These are phyloP conservation scores for Pseudorhiza aurosa DNA, from an alignment of 30 jellyfish, hydroid and myxozoan species.

Conservation along the genomic window DNA sequence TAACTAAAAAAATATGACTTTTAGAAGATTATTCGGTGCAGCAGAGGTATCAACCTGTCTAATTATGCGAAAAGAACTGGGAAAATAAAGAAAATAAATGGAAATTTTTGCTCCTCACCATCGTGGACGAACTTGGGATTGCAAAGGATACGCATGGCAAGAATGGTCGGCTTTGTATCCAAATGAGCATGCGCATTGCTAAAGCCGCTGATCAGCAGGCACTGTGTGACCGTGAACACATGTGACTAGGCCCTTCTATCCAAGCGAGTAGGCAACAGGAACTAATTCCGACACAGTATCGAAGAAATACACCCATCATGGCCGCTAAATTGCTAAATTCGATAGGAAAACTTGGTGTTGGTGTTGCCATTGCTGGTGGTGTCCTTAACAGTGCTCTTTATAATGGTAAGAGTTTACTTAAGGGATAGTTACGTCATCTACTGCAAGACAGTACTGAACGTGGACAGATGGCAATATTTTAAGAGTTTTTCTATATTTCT, in stretches of 20 bases:
- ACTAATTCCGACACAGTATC: background rate
- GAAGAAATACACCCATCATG: constrained; percentile 11
- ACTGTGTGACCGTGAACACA: constrained; percentile 25
- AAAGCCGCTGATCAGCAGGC: constrained; percentile 57
- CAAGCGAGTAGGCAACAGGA: background rate
- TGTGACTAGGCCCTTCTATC: constrained; percentile 61
- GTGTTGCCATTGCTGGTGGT: constrained; percentile 96
- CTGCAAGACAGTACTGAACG: no score
- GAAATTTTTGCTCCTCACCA: constrained; percentile 32
- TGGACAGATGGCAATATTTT: no score
- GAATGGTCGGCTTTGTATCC: constrained; percentile 1
- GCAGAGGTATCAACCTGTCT: no score
- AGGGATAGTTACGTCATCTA: constrained; percentile 8
- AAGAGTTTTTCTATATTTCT: no score
- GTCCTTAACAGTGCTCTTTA: constrained; percentile 88
- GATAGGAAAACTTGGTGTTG: constrained; percentile 87
- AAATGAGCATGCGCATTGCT: constrained; percentile 52
- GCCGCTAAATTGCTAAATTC: constrained; percentile 73
- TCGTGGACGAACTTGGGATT: constrained; percentile 46
- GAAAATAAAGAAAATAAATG: background rate
- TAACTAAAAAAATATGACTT: no score
- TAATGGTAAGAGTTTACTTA: constrained; percentile 67
- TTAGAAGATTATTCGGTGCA: no score
- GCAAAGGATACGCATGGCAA: constrained; percentile 76
- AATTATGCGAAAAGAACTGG: no score